A percentile compares a stretch with the other conserved stretches of the same genome.
Evolutionary conservation across 2,113 vertebrate species (phyloP).

Genomic region (Penelope pileata): DNA sequence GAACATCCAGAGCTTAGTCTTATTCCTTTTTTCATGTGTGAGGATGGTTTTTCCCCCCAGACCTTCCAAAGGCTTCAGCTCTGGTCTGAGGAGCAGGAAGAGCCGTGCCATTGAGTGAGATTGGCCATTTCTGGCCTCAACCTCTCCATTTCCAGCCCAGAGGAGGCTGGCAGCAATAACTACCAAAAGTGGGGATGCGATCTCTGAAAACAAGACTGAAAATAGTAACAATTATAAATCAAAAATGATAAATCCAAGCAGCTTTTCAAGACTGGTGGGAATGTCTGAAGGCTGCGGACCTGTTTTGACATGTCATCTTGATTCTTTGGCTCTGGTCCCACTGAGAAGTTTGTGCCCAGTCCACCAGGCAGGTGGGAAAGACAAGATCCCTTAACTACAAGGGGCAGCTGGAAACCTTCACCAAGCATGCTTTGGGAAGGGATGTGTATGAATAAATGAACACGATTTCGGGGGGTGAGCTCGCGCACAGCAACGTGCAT

Average conservation of each 20-base stretch:
- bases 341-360: slow-evolving; percentile 6
- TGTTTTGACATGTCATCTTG: slow-evolving; percentile 27
- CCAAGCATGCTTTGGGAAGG: neutral
- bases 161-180: neutral
- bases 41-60: neutral
- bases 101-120: neutral
- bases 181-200: neutral
- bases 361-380: neutral
- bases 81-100: neutral
- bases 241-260: neutral
- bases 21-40: neutral
- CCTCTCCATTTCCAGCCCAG: neutral
- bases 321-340: slow-evolving; percentile 25
- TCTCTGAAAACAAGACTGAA: neutral
- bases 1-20: neutral
- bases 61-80: neutral
- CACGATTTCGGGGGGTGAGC: neutral
- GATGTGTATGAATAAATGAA: neutral
- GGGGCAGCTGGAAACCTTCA: neutral
- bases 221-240: too few relatives aligned
- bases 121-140: neutral
- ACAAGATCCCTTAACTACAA: slow-evolving; percentile 9
- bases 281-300: neutral
- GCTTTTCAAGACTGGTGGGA: neutral
- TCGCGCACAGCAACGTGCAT: neutral